A percentile compares a stretch with the other conserved stretches of the same genome.
Conservation (phyloP, 2,888 invertebrate genomes). For the Eristalinus aeneus region DNA sequence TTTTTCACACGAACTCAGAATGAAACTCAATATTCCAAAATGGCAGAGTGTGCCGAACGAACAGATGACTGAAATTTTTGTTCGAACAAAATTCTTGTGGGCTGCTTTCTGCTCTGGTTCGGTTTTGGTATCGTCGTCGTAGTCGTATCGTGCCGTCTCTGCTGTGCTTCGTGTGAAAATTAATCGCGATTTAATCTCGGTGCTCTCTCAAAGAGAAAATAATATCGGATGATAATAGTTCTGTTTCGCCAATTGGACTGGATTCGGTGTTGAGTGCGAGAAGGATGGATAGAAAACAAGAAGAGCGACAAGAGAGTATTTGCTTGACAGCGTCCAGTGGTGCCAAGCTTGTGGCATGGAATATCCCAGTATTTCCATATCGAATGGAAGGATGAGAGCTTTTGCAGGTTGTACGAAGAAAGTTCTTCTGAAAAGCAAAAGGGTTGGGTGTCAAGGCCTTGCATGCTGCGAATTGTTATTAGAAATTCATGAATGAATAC, state of each 20-base stretch:
- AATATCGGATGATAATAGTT: not conserved
- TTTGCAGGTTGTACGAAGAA: not conserved
- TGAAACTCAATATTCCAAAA: conserved; percentile 70
- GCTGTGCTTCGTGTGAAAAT: not conserved
- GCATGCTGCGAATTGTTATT: not conserved
- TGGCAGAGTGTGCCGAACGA: conserved; percentile 65
- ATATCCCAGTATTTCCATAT: not conserved
- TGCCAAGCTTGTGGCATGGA: not conserved
- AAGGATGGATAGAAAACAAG: conserved; percentile 40
- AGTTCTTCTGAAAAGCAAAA: not conserved
- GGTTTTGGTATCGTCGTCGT: not conserved
- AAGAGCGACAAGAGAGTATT: conserved; percentile 1
- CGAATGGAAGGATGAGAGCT: not conserved
- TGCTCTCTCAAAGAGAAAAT: not conserved
- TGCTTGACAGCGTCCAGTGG: not conserved
- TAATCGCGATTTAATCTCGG: not conserved
- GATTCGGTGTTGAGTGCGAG: not conserved
- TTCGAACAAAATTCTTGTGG: conserved; percentile 32
- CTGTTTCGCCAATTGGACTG: conserved; percentile 8
- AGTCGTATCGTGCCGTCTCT: not conserved
- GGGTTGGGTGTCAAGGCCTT: not conserved
- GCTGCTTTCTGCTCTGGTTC: conserved; percentile 32
- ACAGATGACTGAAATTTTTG: conserved; percentile 65
- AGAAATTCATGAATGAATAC: not conserved
- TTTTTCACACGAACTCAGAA: conserved; percentile 62